These are phyloP conservation scores for Oscheius myriophilus DNA, from an alignment of 2,888 invertebrate species.

Conservation along the genomic window DNA sequence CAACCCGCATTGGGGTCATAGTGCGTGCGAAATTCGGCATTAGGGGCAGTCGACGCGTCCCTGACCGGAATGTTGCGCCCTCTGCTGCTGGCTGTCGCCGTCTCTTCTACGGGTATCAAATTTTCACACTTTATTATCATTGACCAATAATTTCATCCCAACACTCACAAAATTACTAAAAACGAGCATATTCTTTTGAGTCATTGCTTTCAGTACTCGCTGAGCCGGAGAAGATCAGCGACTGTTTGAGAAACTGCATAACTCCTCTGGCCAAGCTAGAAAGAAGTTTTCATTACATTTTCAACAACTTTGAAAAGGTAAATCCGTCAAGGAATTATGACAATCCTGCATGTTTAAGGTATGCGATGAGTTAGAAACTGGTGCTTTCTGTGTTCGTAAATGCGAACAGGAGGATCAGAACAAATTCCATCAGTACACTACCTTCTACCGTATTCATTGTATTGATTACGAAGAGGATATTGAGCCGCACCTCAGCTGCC, in stretches of 20 bases:
- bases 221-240: constrained; percentile 36
- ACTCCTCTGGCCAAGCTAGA: constrained; percentile 62
- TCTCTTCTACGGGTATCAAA: not conserved
- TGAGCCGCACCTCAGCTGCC: constrained; percentile 47
- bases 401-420: constrained; percentile 48
- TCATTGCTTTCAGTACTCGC: constrained; percentile 16
- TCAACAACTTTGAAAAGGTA: constrained; percentile 65
- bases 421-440: constrained; percentile 53
- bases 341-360: constrained; percentile 30
- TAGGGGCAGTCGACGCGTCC: constrained; percentile 23
- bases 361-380: constrained; percentile 49
- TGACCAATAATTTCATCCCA: constrained; percentile 1
- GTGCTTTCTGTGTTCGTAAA: constrained; percentile 48
- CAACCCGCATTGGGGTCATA: constrained; percentile 21
- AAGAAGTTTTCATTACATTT: constrained; percentile 61
- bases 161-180: no score
- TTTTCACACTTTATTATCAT: not conserved
- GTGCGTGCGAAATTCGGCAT: constrained; percentile 12
- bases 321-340: not conserved
- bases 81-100: constrained; percentile 4
- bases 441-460: constrained; percentile 55
- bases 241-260: constrained; percentile 62
- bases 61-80: constrained; percentile 25
- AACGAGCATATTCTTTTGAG: no score
- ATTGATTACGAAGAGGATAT: constrained; percentile 55